Evolutionary conservation across 1,140 invertebrate species (phyloP).

Genomic region (Geopemphigus sp.): DNA sequence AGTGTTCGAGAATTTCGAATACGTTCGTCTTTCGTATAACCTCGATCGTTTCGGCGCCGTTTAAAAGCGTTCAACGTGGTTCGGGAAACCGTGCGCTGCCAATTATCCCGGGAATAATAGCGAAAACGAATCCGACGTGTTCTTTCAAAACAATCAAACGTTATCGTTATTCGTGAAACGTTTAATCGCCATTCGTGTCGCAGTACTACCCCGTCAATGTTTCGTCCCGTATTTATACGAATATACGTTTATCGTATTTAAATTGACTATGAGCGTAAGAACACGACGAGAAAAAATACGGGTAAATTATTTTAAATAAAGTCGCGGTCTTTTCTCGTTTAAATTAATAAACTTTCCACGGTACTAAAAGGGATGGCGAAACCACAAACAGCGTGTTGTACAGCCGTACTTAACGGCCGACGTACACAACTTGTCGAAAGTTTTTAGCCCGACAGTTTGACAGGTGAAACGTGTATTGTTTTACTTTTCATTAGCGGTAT

Average conservation of each 20-base stretch:
- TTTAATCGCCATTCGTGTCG: constrained; percentile 13
- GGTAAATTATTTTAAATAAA: constrained; percentile 43
- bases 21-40: neutral
- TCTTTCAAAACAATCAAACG: neutral
- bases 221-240: neutral
- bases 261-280: constrained; percentile 24
- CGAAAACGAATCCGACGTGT: neutral
- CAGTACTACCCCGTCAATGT: neutral
- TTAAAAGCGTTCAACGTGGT: neutral
- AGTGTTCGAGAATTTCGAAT: neutral
- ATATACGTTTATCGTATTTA: constrained; percentile 33
- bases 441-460: constrained; percentile 33
- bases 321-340: constrained; percentile 25
- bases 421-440: constrained; percentile 19
- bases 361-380: constrained; percentile 7
- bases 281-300: neutral
- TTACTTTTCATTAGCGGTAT: constrained; percentile 13
- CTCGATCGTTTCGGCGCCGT: neutral
- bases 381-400: constrained; percentile 33
- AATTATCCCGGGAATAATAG: neutral
- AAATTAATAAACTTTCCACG: constrained; percentile 34
- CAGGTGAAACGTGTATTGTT: constrained; percentile 33
- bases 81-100: too few relatives aligned
- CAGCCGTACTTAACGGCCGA: constrained; percentile 23
- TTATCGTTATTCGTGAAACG: neutral